Conservation (phyloP, 2,888 invertebrate genomes). For the Caradrina clavipalpis region DNA sequence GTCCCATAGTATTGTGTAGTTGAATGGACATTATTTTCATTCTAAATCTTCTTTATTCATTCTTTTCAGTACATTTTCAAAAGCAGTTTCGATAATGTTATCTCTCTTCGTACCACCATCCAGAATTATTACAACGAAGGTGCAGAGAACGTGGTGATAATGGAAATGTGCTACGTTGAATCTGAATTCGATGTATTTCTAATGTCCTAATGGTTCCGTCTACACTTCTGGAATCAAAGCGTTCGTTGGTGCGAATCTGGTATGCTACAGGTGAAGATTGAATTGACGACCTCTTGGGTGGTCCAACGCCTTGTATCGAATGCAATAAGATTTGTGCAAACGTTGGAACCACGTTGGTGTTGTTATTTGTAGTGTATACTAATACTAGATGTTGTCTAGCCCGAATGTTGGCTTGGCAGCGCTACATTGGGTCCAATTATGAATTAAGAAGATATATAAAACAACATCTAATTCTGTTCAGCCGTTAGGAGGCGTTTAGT, state of each 20-base stretch:
- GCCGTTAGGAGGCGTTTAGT: too few relatives aligned
- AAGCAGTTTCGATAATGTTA: neutral
- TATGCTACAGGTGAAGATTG: neutral
- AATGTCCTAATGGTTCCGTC: constrained; percentile 7
- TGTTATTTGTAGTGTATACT: too few relatives aligned
- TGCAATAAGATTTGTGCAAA: too few relatives aligned
- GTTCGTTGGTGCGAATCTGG: constrained; percentile 9
- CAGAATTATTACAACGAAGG: constrained; percentile 2
- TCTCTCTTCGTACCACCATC: neutral
- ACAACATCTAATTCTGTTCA: too few relatives aligned
- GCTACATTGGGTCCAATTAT: too few relatives aligned
- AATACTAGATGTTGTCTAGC: too few relatives aligned
- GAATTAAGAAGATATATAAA: too few relatives aligned
- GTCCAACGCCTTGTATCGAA: too few relatives aligned
- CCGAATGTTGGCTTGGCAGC: too few relatives aligned
- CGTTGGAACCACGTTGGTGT: neutral
- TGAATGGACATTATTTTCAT: too few relatives aligned
- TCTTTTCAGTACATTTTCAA: neutral
- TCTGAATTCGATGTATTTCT: constrained; percentile 18
- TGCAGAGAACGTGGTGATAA: constrained; percentile 2
- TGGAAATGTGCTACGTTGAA: constrained; percentile 8
- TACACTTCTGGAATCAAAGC: constrained; percentile 13
- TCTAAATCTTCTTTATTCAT: too few relatives aligned
- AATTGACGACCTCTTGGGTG: neutral
- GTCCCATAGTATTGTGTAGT: too few relatives aligned